These are phyloP conservation scores for Zosterops pallidus DNA, from an alignment of 2,113 vertebrate genomes.

Conservation along the genomic window DNA sequence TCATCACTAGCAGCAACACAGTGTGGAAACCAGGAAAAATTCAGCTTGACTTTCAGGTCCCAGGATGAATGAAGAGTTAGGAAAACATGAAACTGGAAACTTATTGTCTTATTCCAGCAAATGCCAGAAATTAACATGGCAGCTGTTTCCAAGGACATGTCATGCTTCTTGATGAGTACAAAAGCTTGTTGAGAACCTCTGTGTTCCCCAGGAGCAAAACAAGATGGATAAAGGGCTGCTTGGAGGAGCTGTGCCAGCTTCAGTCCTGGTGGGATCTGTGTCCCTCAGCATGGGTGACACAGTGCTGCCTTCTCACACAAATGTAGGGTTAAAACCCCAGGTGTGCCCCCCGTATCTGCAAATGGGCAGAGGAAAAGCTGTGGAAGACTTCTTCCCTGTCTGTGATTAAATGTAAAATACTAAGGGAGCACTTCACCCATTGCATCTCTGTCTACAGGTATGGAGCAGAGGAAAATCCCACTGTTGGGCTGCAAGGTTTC, in stretches of 20 bases:
- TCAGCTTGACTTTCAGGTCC: background rate
- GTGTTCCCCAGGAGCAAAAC: background rate
- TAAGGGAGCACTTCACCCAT: background rate
- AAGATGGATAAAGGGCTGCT: background rate
- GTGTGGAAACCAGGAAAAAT: background rate
- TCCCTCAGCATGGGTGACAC: background rate
- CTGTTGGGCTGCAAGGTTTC: background rate
- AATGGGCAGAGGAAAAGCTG: background rate
- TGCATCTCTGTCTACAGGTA: background rate
- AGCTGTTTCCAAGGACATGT: background rate
- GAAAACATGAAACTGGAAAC: background rate
- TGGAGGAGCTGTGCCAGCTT: background rate
- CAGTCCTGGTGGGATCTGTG: accelerated
- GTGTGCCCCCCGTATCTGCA: background rate
- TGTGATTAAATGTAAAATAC: background rate
- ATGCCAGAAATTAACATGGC: background rate
- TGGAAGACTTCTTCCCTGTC: background rate
- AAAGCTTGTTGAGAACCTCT: background rate
- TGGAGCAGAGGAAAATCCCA: background rate
- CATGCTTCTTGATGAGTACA: background rate
- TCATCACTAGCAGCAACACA: background rate
- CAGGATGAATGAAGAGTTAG: background rate
- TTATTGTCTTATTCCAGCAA: background rate
- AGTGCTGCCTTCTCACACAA: background rate
- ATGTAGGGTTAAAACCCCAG: background rate